Evolutionary conservation across 2,113 vertebrate genomes (phyloP).

Genomic region (Cephalopholis sonnerati): DNA sequence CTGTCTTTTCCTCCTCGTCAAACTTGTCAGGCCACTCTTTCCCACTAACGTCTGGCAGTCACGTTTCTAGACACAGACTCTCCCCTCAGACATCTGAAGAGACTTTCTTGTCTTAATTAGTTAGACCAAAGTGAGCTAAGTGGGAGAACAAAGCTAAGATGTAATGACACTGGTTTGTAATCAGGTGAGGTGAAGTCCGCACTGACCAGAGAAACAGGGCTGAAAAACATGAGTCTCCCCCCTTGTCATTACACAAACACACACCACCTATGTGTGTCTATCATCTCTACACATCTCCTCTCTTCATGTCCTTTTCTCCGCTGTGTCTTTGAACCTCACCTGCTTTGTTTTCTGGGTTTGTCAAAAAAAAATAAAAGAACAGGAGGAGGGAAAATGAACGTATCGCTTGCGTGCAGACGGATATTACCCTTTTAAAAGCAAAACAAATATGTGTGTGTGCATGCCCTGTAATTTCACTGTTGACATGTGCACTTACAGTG

Average conservation of each 20-base stretch:
- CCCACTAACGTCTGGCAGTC: neutral
- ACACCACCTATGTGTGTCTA: constrained; percentile 32
- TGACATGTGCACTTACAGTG: constrained; percentile 84
- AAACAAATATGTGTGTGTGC: constrained; percentile 80
- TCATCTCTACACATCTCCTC: constrained; percentile 43
- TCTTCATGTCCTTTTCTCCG: constrained; percentile 37
- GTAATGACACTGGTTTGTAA: constrained; percentile 54
- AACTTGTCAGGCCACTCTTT: constrained; percentile 55
- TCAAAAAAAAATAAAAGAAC: neutral
- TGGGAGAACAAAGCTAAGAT: constrained; percentile 48
- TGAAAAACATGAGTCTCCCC: constrained; percentile 25
- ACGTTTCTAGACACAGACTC: constrained; percentile 24
- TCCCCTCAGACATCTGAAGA: constrained; percentile 28
- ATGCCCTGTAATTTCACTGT: constrained; percentile 80
- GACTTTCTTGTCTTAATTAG: constrained; percentile 49
- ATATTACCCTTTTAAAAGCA: constrained; percentile 80
- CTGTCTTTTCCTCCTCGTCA: constrained; percentile 36
- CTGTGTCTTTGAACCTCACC: constrained; percentile 74
- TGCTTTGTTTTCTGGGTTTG: constrained; percentile 68
- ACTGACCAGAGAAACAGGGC: constrained; percentile 31
- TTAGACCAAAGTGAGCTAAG: constrained; percentile 6
- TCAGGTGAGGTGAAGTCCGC: constrained; percentile 38
- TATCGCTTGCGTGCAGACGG: constrained; percentile 77
- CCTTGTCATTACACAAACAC: constrained; percentile 70
- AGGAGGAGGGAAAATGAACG: constrained; percentile 44